phyloP scores from a whole-genome alignment of 2,888 invertebrate genomes.

The Anodontia alba region DNA sequence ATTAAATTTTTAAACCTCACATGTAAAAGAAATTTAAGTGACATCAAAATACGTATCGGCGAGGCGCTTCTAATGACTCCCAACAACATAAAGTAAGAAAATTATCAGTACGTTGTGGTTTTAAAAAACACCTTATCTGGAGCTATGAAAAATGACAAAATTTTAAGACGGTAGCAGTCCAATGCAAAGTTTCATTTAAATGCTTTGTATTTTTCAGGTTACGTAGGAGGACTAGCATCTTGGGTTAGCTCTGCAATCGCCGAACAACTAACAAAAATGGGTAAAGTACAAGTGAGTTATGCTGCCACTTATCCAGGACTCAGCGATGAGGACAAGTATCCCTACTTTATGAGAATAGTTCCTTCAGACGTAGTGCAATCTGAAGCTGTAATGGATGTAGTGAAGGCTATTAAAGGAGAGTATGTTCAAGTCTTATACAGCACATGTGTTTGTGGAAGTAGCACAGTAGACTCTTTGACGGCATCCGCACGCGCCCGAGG shows the following conservation, averaged over 20 bases:
- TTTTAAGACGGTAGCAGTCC: too few relatives aligned
- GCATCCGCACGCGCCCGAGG: constrained; percentile 8
- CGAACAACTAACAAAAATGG: constrained; percentile 18
- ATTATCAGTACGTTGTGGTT: too few relatives aligned
- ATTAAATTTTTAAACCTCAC: too few relatives aligned
- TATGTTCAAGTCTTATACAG: constrained; percentile 63
- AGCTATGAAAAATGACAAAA: too few relatives aligned
- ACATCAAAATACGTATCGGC: too few relatives aligned
- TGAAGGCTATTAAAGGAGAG: constrained; percentile 23
- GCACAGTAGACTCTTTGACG: constrained; percentile 36
- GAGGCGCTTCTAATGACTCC: too few relatives aligned
- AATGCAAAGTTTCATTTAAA: too few relatives aligned
- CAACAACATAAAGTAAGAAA: too few relatives aligned
- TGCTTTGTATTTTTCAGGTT: too few relatives aligned
- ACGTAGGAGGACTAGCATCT: constrained; percentile 34
- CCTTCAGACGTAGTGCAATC: constrained; percentile 38
- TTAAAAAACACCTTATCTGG: too few relatives aligned
- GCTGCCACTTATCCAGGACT: constrained; percentile 32
- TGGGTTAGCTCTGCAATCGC: constrained; percentile 32
- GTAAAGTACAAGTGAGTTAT: constrained; percentile 28
- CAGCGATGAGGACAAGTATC: constrained; percentile 26
- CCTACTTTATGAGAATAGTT: constrained; percentile 43
- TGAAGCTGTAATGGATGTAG: constrained; percentile 38
- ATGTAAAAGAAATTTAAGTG: too few relatives aligned
- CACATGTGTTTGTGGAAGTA: constrained; percentile 56